phyloP scores from a whole-genome alignment of 2,797 vertebrate species.

The Oceanodroma leucorhoa region DNA sequence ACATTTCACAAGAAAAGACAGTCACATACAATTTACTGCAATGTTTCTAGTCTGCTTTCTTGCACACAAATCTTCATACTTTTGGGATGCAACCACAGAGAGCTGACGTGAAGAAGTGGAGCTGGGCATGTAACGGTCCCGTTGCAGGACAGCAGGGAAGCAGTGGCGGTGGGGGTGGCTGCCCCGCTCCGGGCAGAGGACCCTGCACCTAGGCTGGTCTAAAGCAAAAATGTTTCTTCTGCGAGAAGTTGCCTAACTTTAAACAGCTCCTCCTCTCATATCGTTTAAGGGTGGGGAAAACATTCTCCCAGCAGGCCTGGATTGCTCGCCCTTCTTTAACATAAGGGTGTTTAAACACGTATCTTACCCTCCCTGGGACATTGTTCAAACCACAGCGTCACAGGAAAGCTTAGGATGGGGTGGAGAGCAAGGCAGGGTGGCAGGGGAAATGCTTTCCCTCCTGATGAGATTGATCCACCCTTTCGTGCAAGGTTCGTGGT shows the following conservation, averaged over 20 bases:
- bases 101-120: neutral
- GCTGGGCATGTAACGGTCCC: rapidly evolving
- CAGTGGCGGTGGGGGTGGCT: rapidly evolving
- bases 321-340: neutral
- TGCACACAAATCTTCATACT: neutral
- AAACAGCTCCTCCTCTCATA: neutral
- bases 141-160: neutral
- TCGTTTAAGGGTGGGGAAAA: neutral
- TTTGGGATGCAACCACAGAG: neutral
- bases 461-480: neutral
- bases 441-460: neutral
- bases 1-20: neutral
- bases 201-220: rapidly evolving
- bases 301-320: neutral
- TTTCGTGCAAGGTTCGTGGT: neutral
- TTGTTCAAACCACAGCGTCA: neutral
- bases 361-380: neutral
- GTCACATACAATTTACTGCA: neutral
- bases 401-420: neutral
- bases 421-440: neutral
- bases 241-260: neutral
- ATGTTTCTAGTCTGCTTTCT: neutral
- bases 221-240: neutral
- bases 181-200: neutral
- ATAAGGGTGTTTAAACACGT: neutral